phyloP scores from a whole-genome alignment of 1,140 invertebrate genomes.

The Triops cancriformis region DNA sequence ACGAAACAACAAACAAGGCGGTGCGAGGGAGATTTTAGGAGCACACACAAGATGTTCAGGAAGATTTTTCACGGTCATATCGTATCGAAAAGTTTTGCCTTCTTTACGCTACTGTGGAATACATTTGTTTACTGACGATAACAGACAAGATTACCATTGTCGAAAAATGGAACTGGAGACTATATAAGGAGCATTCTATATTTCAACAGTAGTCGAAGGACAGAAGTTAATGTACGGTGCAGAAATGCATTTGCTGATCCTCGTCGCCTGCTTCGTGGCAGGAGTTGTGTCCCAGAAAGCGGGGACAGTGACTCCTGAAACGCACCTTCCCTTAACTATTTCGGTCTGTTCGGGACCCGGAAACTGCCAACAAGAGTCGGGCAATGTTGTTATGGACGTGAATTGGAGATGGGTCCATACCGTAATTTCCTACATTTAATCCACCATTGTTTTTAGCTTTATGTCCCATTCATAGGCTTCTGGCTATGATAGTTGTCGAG shows the following conservation, averaged over 20 bases:
- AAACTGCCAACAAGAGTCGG: conserved; percentile 22
- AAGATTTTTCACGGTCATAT: too few species aligned
- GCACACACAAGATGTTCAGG: too few species aligned
- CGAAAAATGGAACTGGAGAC: background rate
- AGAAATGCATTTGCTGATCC: conserved; percentile 22
- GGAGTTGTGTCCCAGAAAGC: conserved; percentile 24
- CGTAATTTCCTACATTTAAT: conserved; percentile 9
- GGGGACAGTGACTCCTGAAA: conserved; percentile 28
- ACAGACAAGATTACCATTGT: background rate
- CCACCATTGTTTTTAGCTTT: background rate
- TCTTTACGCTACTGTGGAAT: too few species aligned
- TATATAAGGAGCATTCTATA: background rate
- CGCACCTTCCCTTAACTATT: conserved; percentile 23
- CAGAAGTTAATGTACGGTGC: background rate
- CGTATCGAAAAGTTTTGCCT: too few species aligned
- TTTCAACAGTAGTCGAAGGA: background rate
- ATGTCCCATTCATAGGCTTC: conserved; percentile 11
- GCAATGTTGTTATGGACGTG: conserved; percentile 26
- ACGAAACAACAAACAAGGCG: too few species aligned
- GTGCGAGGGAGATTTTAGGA: too few species aligned
- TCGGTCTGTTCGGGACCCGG: conserved; percentile 27
- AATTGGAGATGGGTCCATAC: conserved; percentile 31
- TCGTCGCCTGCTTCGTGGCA: conserved; percentile 25
- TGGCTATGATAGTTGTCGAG: conserved; percentile 30
- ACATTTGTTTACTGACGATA: background rate